Evolutionary conservation across 1,140 invertebrate species (phyloP).

Genomic region (Listronotus oregonensis): DNA sequence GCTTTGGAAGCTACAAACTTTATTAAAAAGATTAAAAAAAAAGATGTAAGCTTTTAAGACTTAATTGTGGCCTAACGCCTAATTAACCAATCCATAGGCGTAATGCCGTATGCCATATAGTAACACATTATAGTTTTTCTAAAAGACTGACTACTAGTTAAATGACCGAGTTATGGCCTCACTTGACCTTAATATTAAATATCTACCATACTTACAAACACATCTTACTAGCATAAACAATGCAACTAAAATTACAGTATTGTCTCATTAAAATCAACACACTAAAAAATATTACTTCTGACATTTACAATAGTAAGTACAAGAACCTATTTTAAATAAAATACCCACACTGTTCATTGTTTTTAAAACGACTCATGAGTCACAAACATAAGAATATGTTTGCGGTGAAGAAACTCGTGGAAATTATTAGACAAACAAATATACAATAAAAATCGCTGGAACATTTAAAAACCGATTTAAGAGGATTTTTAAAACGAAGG

Average conservation of each 20-base stretch:
- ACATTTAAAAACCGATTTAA: too few species aligned
- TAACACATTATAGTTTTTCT: too few species aligned
- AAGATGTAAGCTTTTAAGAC: too few species aligned
- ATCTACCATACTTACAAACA: neutral
- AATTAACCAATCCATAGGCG: too few species aligned
- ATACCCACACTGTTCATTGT: slow-evolving; percentile 50
- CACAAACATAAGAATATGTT: neutral
- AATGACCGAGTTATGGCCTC: neutral
- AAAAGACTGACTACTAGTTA: neutral
- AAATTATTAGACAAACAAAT: neutral
- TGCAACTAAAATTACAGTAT: slow-evolving; percentile 7
- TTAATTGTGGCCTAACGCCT: too few species aligned
- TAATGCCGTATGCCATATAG: too few species aligned
- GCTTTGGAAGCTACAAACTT: too few species aligned
- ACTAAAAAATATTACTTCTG: slow-evolving; percentile 19
- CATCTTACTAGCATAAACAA: slow-evolving; percentile 11
- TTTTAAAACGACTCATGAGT: slow-evolving; percentile 17
- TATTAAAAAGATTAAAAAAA: too few species aligned
- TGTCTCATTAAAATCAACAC: slow-evolving; percentile 7
- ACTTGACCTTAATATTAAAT: neutral
- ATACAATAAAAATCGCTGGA: neutral
- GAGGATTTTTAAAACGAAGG: too few species aligned
- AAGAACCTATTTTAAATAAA: slow-evolving; percentile 16
- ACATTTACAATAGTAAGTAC: slow-evolving; percentile 24
- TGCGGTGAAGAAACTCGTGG: slow-evolving; percentile 21